Base-by-base conservation (phyloP, 1,140 invertebrate species). In the Bemisia tabaci region DNA sequence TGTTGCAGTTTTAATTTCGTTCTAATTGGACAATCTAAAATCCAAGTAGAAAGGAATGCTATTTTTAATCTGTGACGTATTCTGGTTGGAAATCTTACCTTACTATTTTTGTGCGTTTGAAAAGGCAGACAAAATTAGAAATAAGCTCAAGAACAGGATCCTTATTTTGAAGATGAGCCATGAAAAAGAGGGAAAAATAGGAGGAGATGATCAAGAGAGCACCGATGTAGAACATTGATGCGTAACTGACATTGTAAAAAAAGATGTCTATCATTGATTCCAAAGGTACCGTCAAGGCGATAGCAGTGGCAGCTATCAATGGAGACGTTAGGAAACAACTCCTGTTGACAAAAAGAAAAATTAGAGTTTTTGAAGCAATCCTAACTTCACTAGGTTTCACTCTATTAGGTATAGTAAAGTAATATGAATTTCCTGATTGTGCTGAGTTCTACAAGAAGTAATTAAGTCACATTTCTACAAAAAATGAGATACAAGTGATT, bases 281-380 rank as follows among this genome's bases (percentile, higher is more conserved):
- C 75, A 94, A 81, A 26, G 92, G 92, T 77, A 94, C 91, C 65
- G 88, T 90, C 68, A 94, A 79, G 74, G 88, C 89, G 62, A 92
- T 82, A 26, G 90, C 85, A 68, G 94, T 76, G 5, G 91, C 94
- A 61, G 88, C 91, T 71, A 93, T 87, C 12, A 94, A 77, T 24
- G 91, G 92, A 27, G 91, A 93, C 22, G 92, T 94, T 69, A 94
- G 77, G 77, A 94, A 92, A 77, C 91, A 93, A 26, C 90, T 91
- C 90, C 90, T 93, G 71, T 23, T 71, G 67, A 64, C 71, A 68
- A 70, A 58, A 68, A 68, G 25, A 69, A 71, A 59, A 64, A 48
- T 64, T 48, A 62, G 60, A 39, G 12, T 59, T 1, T 72, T 64
- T 64, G 64, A 64, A 65, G 65, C 33, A 65, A 65, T n/a, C n/a